A percentile compares a stretch with the other conserved stretches of the same genome.
phyloP scores from a whole-genome alignment of 2,113 vertebrate genomes.

The Ploceus nigricollis region DNA sequence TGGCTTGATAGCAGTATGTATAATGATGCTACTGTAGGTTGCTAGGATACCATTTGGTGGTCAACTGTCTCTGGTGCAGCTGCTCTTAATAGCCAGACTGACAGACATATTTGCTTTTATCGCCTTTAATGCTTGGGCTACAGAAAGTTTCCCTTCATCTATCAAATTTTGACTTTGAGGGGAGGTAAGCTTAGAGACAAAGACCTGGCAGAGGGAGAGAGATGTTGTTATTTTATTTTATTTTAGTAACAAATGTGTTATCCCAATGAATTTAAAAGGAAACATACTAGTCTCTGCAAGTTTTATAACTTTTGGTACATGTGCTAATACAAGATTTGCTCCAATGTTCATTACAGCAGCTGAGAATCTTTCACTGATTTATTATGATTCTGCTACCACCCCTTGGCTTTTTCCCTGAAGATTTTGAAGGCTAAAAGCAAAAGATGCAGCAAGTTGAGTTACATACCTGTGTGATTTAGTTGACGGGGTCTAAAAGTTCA shows the following conservation, averaged over 20 bases:
- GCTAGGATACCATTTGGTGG: constrained; percentile 65
- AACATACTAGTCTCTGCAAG: background rate
- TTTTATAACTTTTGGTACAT: background rate
- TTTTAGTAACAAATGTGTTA: background rate
- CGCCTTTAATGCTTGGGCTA: background rate
- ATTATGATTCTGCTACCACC: background rate
- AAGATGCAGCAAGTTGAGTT: background rate
- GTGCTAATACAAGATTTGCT: background rate
- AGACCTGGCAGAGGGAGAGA: background rate
- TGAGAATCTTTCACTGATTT: background rate
- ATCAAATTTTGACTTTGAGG: background rate
- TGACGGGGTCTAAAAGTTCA: background rate
- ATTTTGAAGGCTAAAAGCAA: background rate
- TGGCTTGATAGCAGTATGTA: constrained; percentile 50
- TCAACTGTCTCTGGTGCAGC: constrained; percentile 31
- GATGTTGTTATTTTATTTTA: background rate
- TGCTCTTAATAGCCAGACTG: constrained; percentile 3
- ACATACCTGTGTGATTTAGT: background rate
- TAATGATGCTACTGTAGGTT: constrained; percentile 36
- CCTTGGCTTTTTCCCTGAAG: background rate
- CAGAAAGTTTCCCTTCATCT: background rate
- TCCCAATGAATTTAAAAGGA: background rate
- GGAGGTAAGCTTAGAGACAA: background rate
- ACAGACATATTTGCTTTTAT: constrained; percentile 40
- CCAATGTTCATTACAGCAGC: background rate